Base-by-base conservation (phyloP, 2,888 invertebrate species). In the Syrista parreyssii region DNA sequence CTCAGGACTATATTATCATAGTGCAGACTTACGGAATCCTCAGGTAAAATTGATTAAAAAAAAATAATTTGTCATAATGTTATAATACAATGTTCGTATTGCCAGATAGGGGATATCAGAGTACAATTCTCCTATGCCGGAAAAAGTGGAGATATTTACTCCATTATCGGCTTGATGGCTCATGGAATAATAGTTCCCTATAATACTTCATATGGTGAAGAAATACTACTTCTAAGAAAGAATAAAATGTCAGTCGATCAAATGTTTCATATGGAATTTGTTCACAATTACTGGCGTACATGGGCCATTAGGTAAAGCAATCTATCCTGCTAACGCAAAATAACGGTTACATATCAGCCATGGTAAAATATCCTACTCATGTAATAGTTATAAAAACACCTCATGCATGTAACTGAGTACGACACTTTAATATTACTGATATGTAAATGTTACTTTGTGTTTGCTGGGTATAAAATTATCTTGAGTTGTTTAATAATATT, bases 41-140 rank as follows among this genome's bases (percentile, higher is more conserved):
- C 94, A 96, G 92, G 89, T 89, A 85, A 23, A 73, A 40, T 40
- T 15, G 40, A 40, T 4, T 12, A 15, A 4, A 40, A 15, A 40
- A 15, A 40, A 40, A 40, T 40, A 1, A 36, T 36, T 4, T 40
- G n/a, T n/a, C n/a, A n/a, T 40, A 15, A 40, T 12, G 12, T 36
- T 12, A 35, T 12, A 40, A 40, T 15, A 40, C 15, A 40, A 40
- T 40, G 40, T 40, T 40, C 15, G 40, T 1, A 78, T 68, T 74
- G 33, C 12, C 79, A 90, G 90, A 94, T 97, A 34, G 98, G 98
- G 4, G 98, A 98, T 89, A 93, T 97, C 75, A 93, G 98, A 76
- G 94, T 98, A 78, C 96, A 96, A 88, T 97, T 98, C 91, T 96
- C 97, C 12, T 97, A 96, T 91, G 96, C 98, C 12, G 98, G 97